Base-by-base conservation (phyloP, 2,888 invertebrate genomes). In the Eristalis arbustorum region DNA sequence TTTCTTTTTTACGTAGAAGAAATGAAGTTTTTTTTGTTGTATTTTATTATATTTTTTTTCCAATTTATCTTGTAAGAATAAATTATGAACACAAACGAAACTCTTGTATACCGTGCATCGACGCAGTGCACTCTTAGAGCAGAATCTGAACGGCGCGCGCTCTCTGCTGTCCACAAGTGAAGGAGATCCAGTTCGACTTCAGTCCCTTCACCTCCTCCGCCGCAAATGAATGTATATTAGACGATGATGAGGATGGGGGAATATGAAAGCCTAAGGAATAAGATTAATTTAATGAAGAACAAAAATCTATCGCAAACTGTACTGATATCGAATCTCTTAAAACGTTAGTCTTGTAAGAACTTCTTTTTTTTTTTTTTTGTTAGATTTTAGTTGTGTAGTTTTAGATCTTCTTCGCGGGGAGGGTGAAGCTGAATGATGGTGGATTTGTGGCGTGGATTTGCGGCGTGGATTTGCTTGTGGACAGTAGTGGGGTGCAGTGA, bases 251-350 rank as follows among this genome's bases (percentile, higher is more conserved):
- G 62, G 72, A 75, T n/a, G n/a, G n/a, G n/a, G 25, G 25, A 25
- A 68, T 59, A 49, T 37, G 59, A 63, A 72, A 62, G 49, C 28
- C 10, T 72, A 64, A 76, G 68, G 64, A 31, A 59, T 14, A 59
- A 49, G 49, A 18, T 37, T 49, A 49, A 49, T 49, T 49, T 49
- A 76, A 59, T 49, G 23, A 63, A 42, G 59, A 73, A 14, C 72
- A 79, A 11, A 66, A 74, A 83, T 79, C 81, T 25, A 69, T 66
- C 62, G 67, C 82, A 83, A 82, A 83, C 82, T 75, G 87, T 83
- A 87, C 87, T 87, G 87, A 87, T 79, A 83, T 83, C 79, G 87
- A 87, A 87, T 87, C 87, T 87, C 87, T 83, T 79, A 83, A 79
- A 83, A 63, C 74, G 57, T 71, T 83, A 73, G 59, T 71, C 23